These are phyloP conservation scores for Cardiocondyla obscurior DNA, from an alignment of 1,140 invertebrate species.

Conservation along the genomic window DNA sequence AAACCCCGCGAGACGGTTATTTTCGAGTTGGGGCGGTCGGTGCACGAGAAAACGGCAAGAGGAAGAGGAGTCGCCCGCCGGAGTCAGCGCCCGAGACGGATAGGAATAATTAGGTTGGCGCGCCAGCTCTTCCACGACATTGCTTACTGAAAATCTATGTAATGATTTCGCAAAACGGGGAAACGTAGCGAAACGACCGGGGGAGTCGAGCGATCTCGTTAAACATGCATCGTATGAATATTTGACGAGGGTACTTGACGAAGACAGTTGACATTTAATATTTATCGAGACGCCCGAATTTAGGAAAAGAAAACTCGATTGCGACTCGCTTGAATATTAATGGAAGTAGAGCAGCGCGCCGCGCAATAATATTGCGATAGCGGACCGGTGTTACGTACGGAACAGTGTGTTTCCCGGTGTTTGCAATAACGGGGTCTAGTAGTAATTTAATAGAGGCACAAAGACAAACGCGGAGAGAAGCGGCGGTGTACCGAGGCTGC, in stretches of 20 bases:
- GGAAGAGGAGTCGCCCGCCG: not conserved
- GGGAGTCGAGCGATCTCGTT: not conserved
- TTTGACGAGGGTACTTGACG: not conserved
- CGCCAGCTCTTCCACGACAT: constrained; percentile 58
- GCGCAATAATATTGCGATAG: constrained; percentile 29
- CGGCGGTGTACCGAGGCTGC: not conserved
- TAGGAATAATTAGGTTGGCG: constrained; percentile 63
- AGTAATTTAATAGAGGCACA: constrained; percentile 53
- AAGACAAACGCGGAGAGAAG: constrained; percentile 44
- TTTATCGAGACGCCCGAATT: not conserved
- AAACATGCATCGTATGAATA: not conserved
- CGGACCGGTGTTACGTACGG: not conserved
- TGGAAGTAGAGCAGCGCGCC: not conserved
- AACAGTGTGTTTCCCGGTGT: constrained; percentile 13
- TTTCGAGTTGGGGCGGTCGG: constrained; percentile 52
- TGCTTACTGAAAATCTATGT: constrained; percentile 36
- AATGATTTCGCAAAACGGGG: constrained; percentile 1
- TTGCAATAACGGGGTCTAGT: constrained; percentile 36
- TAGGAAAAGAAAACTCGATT: not conserved
- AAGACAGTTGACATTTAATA: not conserved
- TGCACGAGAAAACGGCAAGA: constrained; percentile 20
- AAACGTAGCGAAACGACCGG: not conserved
- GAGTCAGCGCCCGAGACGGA: constrained; percentile 35
- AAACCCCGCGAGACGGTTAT: constrained; percentile 51
- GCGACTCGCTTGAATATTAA: not conserved